phyloP scores from a whole-genome alignment of 2,888 invertebrate species.

The Acleris laterana region DNA sequence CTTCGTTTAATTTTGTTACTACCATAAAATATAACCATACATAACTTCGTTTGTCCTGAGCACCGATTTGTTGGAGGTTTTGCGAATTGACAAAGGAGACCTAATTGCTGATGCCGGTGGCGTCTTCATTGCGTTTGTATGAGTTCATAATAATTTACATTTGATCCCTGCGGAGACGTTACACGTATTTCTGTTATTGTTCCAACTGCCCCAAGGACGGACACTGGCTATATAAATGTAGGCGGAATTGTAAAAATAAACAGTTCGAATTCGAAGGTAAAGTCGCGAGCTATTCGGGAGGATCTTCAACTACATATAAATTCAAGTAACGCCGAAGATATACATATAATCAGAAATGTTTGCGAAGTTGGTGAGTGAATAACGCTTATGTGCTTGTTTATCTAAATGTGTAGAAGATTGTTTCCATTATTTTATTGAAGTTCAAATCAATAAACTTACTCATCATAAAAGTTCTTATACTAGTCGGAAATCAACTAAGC shows the following conservation, averaged over 20 bases:
- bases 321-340: conserved; percentile 28
- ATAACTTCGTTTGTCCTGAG: conserved; percentile 50
- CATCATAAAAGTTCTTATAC: too few relatives aligned
- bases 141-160: conserved; percentile 76
- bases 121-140: conserved; percentile 67
- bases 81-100: conserved; percentile 67
- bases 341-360: conserved; percentile 58
- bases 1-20: conserved; percentile 15
- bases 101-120: conserved; percentile 73
- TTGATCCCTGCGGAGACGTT: conserved; percentile 69
- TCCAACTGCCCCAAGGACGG: conserved; percentile 70
- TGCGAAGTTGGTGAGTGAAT: conserved; percentile 71
- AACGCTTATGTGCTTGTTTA: too few relatives aligned
- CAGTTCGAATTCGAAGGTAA: conserved; percentile 58
- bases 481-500: too few relatives aligned
- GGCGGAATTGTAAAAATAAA: conserved; percentile 58
- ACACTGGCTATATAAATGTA: conserved; percentile 71
- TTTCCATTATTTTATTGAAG: too few relatives aligned
- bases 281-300: conserved; percentile 48
- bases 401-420: too few relatives aligned
- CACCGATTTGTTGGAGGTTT: conserved; percentile 52
- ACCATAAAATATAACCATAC: conserved; percentile 23
- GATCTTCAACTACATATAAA: conserved; percentile 37
- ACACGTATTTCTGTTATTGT: conserved; percentile 75
- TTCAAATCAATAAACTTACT: too few relatives aligned